These are phyloP conservation scores for Allolobophora icterica DNA, from an alignment of 2,888 invertebrate genomes.

Conservation along the genomic window DNA sequence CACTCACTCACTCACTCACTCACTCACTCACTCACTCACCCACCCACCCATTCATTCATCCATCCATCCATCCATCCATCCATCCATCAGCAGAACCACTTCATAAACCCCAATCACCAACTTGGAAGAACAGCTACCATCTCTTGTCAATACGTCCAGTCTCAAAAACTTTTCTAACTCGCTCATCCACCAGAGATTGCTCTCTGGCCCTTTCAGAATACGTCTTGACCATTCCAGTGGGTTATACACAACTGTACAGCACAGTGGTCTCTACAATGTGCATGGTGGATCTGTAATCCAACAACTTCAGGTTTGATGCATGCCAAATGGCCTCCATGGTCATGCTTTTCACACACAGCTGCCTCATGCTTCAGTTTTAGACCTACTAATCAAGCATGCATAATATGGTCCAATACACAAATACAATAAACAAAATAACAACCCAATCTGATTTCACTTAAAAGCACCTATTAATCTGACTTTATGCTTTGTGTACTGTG, in stretches of 20 bases:
- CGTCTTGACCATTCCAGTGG: background rate
- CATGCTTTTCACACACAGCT: too few species aligned
- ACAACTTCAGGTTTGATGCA: background rate
- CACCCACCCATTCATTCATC: background rate
- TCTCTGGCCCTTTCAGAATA: background rate
- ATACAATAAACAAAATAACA: too few species aligned
- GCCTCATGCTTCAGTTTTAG: too few species aligned
- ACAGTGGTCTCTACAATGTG: background rate
- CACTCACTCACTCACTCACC: too few species aligned
- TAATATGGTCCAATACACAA: too few species aligned
- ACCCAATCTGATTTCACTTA: too few species aligned
- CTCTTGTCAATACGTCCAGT: background rate
- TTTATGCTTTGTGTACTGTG: background rate
- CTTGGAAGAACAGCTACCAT: background rate
- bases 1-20: too few species aligned
- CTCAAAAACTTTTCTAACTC: background rate
- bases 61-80: background rate
- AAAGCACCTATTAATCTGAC: too few species aligned
- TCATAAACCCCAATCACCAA: background rate
- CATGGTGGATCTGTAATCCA: background rate
- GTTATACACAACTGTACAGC: background rate
- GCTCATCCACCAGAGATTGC: background rate
- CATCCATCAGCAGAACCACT: background rate
- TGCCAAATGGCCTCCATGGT: too few species aligned
- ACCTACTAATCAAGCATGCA: too few species aligned